These are phyloP conservation scores for Gambelia wislizenii DNA, from an alignment of 2,797 vertebrate genomes.

Conservation along the genomic window DNA sequence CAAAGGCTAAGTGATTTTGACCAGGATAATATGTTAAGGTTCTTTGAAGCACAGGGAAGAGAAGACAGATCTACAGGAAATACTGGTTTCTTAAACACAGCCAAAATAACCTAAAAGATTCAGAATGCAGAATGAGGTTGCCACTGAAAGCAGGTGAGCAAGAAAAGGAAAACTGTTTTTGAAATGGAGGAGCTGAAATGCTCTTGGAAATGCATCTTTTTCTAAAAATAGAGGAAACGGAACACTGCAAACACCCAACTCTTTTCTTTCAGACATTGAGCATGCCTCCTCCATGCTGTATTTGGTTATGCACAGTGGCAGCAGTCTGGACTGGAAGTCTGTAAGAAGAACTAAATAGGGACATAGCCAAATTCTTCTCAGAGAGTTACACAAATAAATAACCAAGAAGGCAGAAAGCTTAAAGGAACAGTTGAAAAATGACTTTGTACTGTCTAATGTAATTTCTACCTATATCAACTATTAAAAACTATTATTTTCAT, in stretches of 20 bases:
- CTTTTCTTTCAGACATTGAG: background rate
- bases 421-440: background rate
- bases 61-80: constrained; percentile 13
- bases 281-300: background rate
- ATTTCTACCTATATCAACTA: background rate
- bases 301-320: background rate
- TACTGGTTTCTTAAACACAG: constrained; percentile 10
- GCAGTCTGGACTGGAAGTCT: background rate
- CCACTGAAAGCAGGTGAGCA: background rate
- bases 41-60: background rate
- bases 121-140: background rate
- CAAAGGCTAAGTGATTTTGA: background rate
- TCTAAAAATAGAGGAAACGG: constrained; percentile 60
- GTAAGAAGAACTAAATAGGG: background rate
- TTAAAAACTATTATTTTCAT: background rate
- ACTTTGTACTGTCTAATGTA: background rate
- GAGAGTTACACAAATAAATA: background rate
- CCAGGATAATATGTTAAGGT: background rate
- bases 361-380: background rate
- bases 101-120: background rate
- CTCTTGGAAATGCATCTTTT: constrained; percentile 30
- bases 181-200: constrained; percentile 10
- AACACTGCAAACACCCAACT: constrained; percentile 31
- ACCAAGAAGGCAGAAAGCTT: background rate
- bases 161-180: constrained; percentile 29